Evolutionary conservation across 2,797 vertebrate species (phyloP).

Genomic region (Huso huso): DNA sequence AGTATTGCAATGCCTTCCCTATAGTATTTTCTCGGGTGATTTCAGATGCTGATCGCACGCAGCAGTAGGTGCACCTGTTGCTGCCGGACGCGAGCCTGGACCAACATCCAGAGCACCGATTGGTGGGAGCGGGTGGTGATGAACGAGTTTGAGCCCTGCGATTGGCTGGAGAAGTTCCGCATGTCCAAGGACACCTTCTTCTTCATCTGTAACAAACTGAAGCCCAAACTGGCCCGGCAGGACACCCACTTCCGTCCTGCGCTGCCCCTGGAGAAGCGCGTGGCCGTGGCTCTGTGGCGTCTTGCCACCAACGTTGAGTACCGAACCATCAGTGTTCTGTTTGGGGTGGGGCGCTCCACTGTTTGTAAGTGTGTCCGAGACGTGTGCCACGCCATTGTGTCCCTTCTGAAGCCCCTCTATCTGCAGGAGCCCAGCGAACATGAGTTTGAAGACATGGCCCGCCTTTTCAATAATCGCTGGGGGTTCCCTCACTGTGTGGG

Average conservation of each 20-base stretch:
- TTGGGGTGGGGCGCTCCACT: slow-evolving; percentile 38
- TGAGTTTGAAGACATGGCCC: slow-evolving; percentile 48
- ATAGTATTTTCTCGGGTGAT: slow-evolving; percentile 1
- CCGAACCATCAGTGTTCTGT: slow-evolving; percentile 41
- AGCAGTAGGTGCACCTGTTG: slow-evolving; percentile 46
- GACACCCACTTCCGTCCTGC: slow-evolving; percentile 35
- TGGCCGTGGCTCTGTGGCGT: slow-evolving; percentile 54
- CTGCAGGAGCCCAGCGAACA: slow-evolving; percentile 42
- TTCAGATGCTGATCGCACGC: slow-evolving; percentile 63
- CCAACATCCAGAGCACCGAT: slow-evolving; percentile 32
- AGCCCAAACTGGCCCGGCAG: slow-evolving; percentile 37
- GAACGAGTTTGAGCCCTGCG: slow-evolving; percentile 48
- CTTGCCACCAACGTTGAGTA: slow-evolving; percentile 51
- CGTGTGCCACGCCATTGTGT: slow-evolving; percentile 45
- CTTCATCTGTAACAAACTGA: slow-evolving; percentile 47
- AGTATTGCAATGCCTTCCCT: neutral
- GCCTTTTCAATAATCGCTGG: slow-evolving; percentile 47
- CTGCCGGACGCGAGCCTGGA: slow-evolving; percentile 41
- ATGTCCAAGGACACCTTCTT: slow-evolving; percentile 57
- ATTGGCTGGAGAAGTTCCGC: slow-evolving; percentile 59
- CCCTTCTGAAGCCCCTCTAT: slow-evolving; percentile 50
- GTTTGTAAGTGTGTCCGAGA: slow-evolving; percentile 49
- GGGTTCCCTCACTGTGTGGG: slow-evolving; percentile 58
- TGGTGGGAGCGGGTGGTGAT: slow-evolving; percentile 56
- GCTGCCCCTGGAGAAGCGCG: slow-evolving; percentile 48